A percentile compares a stretch with the other conserved stretches of the same genome.
Evolutionary conservation across 2,113 vertebrate genomes (phyloP).

Genomic region (Phyllostomus discolor): DNA sequence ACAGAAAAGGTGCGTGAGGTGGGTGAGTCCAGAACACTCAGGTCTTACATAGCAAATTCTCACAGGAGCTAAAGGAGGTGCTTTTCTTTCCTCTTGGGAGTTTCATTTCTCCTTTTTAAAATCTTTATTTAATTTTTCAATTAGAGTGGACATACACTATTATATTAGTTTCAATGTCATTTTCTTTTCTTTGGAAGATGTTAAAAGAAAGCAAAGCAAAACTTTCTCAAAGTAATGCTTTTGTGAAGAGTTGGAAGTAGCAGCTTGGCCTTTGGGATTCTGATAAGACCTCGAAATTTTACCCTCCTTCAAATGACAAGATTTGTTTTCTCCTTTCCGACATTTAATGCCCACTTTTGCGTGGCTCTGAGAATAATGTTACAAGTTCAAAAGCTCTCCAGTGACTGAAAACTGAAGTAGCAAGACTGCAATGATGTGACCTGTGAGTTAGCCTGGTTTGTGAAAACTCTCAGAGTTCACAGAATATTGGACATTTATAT

Average conservation of each 20-base stretch:
- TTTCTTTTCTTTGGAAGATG: neutral
- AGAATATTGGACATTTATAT: neutral
- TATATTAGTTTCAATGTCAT: neutral
- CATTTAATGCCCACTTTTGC: neutral
- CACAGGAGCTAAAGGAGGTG: neutral
- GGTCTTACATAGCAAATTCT: neutral
- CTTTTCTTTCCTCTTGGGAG: neutral
- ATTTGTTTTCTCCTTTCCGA: neutral
- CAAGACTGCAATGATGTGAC: conserved; percentile 14
- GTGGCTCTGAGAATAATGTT: conserved; percentile 7
- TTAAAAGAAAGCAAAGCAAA: neutral
- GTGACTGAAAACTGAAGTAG: neutral
- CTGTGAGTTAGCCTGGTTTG: neutral
- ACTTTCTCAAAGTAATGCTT: neutral
- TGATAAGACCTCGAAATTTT: neutral
- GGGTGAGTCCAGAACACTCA: fast-evolving
- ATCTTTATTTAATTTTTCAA: neutral
- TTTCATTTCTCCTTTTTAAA: neutral
- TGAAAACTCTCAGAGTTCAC: neutral
- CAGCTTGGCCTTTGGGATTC: neutral
- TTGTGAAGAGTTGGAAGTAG: neutral
- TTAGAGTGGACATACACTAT: neutral
- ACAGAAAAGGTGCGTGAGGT: neutral
- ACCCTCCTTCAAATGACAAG: neutral
- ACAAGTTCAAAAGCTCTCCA: neutral